A percentile compares a stretch with the other conserved stretches of the same genome.
phyloP scores from a whole-genome alignment of 1,140 invertebrate genomes.

The Drosophila eugracilis region DNA sequence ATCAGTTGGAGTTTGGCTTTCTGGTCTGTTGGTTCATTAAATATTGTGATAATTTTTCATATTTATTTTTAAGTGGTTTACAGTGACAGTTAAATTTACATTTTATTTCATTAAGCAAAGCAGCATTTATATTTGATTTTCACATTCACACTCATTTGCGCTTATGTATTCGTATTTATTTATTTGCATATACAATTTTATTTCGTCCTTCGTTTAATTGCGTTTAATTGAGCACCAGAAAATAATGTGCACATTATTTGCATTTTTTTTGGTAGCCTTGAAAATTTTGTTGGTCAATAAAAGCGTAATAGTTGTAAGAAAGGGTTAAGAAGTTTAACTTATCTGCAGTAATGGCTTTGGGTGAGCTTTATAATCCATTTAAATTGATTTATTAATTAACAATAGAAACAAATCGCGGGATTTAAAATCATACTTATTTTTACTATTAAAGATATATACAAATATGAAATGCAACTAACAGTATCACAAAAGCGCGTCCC shows the following conservation, averaged over 20 bases:
- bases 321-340: not conserved
- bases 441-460: no score
- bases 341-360: not conserved
- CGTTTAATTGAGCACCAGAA: constrained; percentile 50
- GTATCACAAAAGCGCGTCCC: no score
- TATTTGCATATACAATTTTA: constrained; percentile 14
- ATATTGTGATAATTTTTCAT: constrained; percentile 82
- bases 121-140: constrained; percentile 54
- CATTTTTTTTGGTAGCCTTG: not conserved
- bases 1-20: constrained; percentile 64
- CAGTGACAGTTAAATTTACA: constrained; percentile 66
- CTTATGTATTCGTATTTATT: constrained; percentile 6
- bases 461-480: no score
- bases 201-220: constrained; percentile 30
- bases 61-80: constrained; percentile 81
- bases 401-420: no score
- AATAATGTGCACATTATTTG: constrained; percentile 13
- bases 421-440: no score
- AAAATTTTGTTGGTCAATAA: constrained; percentile 1
- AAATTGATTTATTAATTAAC: no score
- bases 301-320: constrained; percentile 20
- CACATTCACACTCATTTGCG: constrained; percentile 17
- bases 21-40: constrained; percentile 81
- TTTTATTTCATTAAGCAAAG: constrained; percentile 63
- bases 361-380: no score